A percentile compares a stretch with the other conserved stretches of the same genome.
Evolutionary conservation across 1,140 invertebrate species (phyloP).

Genomic region (Neodiprion lecontei): DNA sequence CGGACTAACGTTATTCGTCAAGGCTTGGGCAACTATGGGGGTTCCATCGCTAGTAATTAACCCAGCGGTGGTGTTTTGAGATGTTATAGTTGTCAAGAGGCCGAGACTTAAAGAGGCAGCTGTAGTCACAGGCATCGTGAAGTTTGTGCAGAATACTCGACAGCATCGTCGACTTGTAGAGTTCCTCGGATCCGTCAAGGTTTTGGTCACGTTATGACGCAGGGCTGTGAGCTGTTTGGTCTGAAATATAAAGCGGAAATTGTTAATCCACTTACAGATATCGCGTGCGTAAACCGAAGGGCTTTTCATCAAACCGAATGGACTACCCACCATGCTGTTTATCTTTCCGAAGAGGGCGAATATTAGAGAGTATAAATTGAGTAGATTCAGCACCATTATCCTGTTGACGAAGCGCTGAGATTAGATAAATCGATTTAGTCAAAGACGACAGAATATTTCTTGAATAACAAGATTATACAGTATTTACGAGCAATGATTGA

Average conservation of each 20-base stretch:
- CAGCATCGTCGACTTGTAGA: conserved; percentile 31
- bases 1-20: not conserved
- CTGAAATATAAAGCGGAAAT: conserved; percentile 31
- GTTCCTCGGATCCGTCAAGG: conserved; percentile 23
- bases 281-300: no score
- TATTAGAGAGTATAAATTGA: conserved; percentile 95
- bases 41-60: conserved; percentile 40
- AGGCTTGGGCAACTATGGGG: conserved; percentile 16
- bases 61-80: conserved; percentile 1
- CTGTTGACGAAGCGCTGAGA: conserved; percentile 64
- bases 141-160: conserved; percentile 32
- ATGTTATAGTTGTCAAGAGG: conserved; percentile 41
- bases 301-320: no score
- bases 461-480: conserved; percentile 12
- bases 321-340: conserved; percentile 74
- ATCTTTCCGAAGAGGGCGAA: conserved; percentile 95
- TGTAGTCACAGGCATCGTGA: conserved; percentile 27
- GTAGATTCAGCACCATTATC: conserved; percentile 92
- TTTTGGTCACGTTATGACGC: conserved; percentile 43
- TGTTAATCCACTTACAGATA: not conserved
- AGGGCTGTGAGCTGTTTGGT: conserved; percentile 60
- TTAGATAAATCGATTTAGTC: conserved; percentile 9
- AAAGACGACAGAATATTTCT: conserved; percentile 19
- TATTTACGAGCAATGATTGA: not conserved
- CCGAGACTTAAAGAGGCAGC: conserved; percentile 47